These are phyloP conservation scores for Drosophila sordidula DNA, from an alignment of 2,888 invertebrate genomes.

Conservation along the genomic window DNA sequence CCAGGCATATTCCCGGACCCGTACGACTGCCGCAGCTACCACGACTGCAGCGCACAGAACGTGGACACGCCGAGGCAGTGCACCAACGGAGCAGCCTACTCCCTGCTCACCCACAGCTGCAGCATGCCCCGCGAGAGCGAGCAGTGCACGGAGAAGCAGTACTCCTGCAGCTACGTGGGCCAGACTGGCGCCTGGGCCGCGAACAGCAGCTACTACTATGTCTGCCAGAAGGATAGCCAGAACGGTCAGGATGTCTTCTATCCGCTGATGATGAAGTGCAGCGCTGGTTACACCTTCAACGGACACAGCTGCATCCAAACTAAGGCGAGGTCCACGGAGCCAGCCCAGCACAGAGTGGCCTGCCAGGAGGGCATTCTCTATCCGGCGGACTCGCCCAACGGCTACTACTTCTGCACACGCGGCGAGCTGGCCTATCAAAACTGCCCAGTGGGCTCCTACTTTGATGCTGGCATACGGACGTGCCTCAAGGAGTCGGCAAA, in stretches of 20 bases:
- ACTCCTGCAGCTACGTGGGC: conserved; percentile 66
- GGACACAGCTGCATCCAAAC: conserved; percentile 48
- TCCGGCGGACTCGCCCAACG: not conserved
- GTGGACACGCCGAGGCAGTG: conserved; percentile 64
- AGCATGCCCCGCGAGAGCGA: conserved; percentile 52
- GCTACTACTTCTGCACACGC: conserved; percentile 31
- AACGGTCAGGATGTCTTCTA: conserved; percentile 45
- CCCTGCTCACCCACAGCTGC: conserved; percentile 65
- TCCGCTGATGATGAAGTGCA: conserved; percentile 78
- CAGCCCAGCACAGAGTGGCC: not conserved
- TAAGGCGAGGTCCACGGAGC: not conserved
- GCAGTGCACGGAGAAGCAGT: conserved; percentile 69
- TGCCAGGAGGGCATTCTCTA: conserved; percentile 26
- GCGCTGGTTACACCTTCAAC: conserved; percentile 62
- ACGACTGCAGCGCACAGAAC: conserved; percentile 71
- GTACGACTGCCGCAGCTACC: conserved; percentile 82
- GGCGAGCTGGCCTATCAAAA: not conserved
- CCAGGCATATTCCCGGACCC: conserved; percentile 81
- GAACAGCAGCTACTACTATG: conserved; percentile 74
- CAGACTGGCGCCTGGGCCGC: conserved; percentile 72
- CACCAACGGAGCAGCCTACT: conserved; percentile 70
- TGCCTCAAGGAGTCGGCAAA: not conserved
- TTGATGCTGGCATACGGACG: not conserved
- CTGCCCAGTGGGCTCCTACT: conserved; percentile 8
- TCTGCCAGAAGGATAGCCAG: conserved; percentile 63